Conservation (phyloP, 2,797 vertebrate species). For the Notamacropus eugenii region DNA sequence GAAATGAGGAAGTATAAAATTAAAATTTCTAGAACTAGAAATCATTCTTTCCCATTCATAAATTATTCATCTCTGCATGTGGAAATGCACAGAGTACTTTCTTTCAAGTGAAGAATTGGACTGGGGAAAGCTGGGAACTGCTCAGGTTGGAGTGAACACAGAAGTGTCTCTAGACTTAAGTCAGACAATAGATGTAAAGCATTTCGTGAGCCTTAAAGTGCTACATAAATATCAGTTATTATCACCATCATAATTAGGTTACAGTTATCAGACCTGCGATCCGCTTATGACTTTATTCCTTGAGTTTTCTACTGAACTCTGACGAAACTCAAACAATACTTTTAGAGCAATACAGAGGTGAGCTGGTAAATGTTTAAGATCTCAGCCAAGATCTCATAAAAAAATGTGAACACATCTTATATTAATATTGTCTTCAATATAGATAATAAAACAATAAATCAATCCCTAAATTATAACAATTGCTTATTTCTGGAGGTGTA, state of each 20-base stretch:
- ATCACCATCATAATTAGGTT: background rate
- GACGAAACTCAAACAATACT: background rate
- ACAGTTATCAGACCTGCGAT: background rate
- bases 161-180: background rate
- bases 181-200: background rate
- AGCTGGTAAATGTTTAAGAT: background rate
- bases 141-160: background rate
- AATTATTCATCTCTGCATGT: background rate
- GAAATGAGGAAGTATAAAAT: background rate
- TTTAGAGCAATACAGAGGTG: background rate
- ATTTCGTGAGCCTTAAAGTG: background rate
- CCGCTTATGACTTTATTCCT: background rate
- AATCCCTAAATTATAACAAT: background rate
- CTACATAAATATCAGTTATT: background rate
- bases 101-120: background rate
- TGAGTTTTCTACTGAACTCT: background rate
- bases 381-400: background rate
- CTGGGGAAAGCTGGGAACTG: background rate
- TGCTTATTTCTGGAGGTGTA: background rate
- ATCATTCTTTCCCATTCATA: background rate
- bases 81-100: background rate
- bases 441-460: background rate
- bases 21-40: background rate
- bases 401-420: background rate
- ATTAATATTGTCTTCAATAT: background rate